A percentile compares a stretch with the other conserved stretches of the same genome.
Conservation (phyloP, 2,113 vertebrate species). For the Cynoglossus semilaevis region DNA sequence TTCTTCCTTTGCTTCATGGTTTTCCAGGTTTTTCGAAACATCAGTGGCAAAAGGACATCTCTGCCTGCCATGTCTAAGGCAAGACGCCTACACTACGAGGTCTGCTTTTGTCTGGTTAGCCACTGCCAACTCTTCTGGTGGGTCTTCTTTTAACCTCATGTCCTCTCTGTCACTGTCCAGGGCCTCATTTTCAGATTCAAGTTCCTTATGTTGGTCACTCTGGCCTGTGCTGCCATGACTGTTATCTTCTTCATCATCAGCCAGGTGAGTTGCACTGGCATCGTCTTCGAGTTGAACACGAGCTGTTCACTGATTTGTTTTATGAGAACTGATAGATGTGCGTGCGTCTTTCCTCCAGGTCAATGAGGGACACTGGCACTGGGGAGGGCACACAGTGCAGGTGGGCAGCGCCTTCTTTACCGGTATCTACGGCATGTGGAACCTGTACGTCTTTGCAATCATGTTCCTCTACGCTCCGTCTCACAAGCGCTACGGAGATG, state of each 20-base stretch:
- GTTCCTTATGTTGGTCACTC: conserved; percentile 97
- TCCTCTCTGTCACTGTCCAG: conserved; percentile 57
- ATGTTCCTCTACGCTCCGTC: conserved; percentile 98
- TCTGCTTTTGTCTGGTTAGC: conserved; percentile 24
- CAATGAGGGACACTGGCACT: conserved; percentile 95
- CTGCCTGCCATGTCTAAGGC: conserved; percentile 95
- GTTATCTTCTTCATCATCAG: conserved; percentile 98
- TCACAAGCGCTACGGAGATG: conserved; percentile 93
- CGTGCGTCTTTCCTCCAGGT: conserved; percentile 74
- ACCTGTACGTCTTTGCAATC: conserved; percentile 95
- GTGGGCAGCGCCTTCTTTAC: conserved; percentile 98
- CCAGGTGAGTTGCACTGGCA: conserved; percentile 78
- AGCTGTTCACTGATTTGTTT: not conserved
- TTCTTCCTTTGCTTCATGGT: conserved; percentile 98
- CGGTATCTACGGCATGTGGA: conserved; percentile 99
- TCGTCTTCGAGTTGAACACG: not conserved
- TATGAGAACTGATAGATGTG: not conserved
- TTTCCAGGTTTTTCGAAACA: conserved; percentile 96
- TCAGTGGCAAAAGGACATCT: conserved; percentile 89
- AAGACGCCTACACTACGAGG: conserved; percentile 94
- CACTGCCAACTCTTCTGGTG: too few species aligned
- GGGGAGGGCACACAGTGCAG: conserved; percentile 87
- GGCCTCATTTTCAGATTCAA: conserved; percentile 98
- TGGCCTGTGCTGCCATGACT: conserved; percentile 94
- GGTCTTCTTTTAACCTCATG: not conserved